Conservation (phyloP, 2,113 vertebrate species). For the Archilochus colubris region DNA sequence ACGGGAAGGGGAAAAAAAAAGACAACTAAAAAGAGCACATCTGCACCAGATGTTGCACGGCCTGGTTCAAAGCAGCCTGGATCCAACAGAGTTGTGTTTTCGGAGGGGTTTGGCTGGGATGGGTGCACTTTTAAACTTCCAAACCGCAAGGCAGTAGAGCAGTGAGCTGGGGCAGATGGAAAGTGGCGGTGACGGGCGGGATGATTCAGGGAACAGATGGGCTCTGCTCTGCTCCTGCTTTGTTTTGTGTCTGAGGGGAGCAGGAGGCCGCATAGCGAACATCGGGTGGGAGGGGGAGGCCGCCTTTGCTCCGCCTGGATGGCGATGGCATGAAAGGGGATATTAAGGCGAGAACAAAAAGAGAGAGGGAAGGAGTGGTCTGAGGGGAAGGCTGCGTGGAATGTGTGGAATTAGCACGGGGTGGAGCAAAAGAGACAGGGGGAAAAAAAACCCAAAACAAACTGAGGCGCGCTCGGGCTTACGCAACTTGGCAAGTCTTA, state of each 20-base stretch:
- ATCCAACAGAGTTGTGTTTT: neutral
- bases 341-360: neutral
- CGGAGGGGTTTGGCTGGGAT: neutral
- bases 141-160: constrained; percentile 1
- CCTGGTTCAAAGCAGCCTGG: neutral
- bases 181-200: neutral
- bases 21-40: neutral
- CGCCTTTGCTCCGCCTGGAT: neutral
- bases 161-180: constrained; percentile 20
- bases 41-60: neutral
- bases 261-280: neutral
- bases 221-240: neutral
- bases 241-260: neutral
- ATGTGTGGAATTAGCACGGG: constrained; percentile 56
- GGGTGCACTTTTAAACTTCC: constrained; percentile 1
- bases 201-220: constrained; percentile 59
- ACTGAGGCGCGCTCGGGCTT: neutral
- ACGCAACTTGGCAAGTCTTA: constrained; percentile 12
- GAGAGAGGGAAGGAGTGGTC: constrained; percentile 44
- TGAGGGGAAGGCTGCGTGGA: constrained; percentile 18
- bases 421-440: constrained; percentile 46
- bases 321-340: neutral
- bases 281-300: neutral
- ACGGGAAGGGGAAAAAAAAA: neutral
- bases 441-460: neutral